Base-by-base conservation (phyloP, 2,113 vertebrate genomes). In the Danionella cerebrum region DNA sequence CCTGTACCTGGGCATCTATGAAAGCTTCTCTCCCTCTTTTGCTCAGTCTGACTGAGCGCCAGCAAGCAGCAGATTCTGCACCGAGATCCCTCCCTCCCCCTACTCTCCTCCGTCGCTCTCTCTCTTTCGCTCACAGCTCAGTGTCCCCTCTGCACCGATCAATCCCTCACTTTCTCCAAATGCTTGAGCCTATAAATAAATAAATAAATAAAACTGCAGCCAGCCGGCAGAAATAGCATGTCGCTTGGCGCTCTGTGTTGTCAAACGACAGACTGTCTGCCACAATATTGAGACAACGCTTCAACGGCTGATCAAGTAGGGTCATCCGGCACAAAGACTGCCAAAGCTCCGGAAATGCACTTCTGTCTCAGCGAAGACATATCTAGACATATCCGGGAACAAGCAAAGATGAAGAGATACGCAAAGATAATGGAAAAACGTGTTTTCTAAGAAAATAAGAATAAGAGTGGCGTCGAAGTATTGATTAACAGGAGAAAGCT, bases 111-210 rank as follows among this genome's bases (percentile, higher is more conserved):
- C 54, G 53, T 38, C 62, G 69, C 22, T 58, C 71, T 55, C 41
- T 36, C 60, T 29, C 33, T 16, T 45, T 33, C 29, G 10, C 24
- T 48, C 55, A 50, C 35, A 18, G 53, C 54, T 66, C 21, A 38
- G 36, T 42, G 33, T 51, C 16, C 31, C 62, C 31, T 63, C 69
- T 70, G 70, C 67, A 67, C 70, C 70, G 74, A 76, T 76, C 74
- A 73, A 76, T 76, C 62, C 67, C 54, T 59, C 68, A 54, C 65
- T 69, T 62, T 67, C 10, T 50, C 36, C 6, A 18, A 54, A 73
- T 16, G 22, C 58, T 45, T 12, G 18, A 58, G n/a, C n/a, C n/a
- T n/a, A n/a, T n/a, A n/a, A n/a, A n/a, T n/a, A n/a, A n/a, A n/a
- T n/a, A n/a, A n/a, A n/a, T n/a, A n/a, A n/a, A n/a, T n/a, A 31